These are phyloP conservation scores for Oenanthe oenanthe DNA, from an alignment of 2,113 vertebrate species.

Conservation along the genomic window DNA sequence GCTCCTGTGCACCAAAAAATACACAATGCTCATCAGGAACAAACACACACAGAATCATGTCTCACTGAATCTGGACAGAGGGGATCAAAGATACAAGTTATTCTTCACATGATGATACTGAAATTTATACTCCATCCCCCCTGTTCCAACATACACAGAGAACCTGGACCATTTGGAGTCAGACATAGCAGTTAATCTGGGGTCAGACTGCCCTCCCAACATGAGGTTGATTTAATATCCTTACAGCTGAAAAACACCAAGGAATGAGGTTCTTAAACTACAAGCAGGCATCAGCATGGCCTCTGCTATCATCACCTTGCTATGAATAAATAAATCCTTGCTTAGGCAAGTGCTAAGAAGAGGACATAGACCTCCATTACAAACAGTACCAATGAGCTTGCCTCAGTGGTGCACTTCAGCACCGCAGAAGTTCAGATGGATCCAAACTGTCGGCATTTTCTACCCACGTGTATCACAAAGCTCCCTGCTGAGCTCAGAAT, in stretches of 20 bases:
- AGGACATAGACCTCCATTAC: not conserved
- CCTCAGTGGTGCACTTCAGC: not conserved
- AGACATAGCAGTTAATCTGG: not conserved
- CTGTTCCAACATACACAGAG: not conserved
- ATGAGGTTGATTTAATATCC: not conserved
- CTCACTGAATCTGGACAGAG: not conserved
- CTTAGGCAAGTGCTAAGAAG: not conserved
- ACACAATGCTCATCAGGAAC: not conserved
- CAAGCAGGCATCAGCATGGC: not conserved
- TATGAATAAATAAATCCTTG: not conserved
- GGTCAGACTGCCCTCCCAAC: not conserved
- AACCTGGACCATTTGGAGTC: not conserved
- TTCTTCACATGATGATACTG: not conserved
- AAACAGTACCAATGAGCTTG: not conserved
- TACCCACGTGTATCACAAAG: not conserved
- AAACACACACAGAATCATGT: not conserved
- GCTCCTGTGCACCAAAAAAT: conserved; percentile 80
- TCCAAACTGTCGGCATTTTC: rapidly evolving
- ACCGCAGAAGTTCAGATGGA: not conserved
- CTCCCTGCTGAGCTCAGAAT: not conserved
- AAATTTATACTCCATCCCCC: not conserved
- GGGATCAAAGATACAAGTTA: not conserved
- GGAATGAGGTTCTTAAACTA: not conserved
- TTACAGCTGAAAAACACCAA: not conserved
- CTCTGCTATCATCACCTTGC: not conserved